Conservation (phyloP, 2,797 vertebrate species). For the Lagocephalus sceleratus region DNA sequence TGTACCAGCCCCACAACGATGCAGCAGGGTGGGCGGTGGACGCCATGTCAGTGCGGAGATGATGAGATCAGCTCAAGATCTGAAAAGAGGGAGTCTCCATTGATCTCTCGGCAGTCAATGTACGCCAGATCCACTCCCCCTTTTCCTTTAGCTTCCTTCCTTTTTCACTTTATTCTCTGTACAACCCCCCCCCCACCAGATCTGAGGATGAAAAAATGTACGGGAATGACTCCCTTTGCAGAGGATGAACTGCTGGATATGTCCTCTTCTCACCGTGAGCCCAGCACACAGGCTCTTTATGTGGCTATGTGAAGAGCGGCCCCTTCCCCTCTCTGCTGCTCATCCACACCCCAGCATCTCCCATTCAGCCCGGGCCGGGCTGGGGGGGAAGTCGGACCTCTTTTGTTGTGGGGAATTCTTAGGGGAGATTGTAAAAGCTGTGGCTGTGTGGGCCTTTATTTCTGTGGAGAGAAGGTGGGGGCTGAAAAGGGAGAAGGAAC, state of each 20-base stretch:
- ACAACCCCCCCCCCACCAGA: not conserved
- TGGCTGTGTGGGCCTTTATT: constrained; percentile 80
- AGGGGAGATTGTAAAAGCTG: constrained; percentile 78
- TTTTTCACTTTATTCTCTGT: too few relatives aligned
- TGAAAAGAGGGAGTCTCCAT: too few relatives aligned
- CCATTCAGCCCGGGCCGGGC: constrained; percentile 72
- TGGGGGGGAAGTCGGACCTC: constrained; percentile 70
- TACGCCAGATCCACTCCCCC: not conserved
- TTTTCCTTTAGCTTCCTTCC: not conserved
- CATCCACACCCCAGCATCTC: constrained; percentile 75
- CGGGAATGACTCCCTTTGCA: constrained; percentile 49
- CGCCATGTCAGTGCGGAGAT: too few relatives aligned
- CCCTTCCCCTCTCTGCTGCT: constrained; percentile 66
- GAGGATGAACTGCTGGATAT: constrained; percentile 52
- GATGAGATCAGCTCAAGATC: too few relatives aligned
- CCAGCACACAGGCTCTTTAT: constrained; percentile 79
- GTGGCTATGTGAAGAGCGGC: constrained; percentile 67
- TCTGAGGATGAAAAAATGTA: constrained; percentile 31
- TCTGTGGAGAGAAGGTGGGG: constrained; percentile 55
- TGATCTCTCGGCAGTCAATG: not conserved
- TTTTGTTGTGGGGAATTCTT: constrained; percentile 75
- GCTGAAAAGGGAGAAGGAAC: constrained; percentile 60
- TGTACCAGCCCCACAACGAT: too few relatives aligned
- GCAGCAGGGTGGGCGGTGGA: too few relatives aligned
- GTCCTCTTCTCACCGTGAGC: constrained; percentile 57